Conservation (phyloP, 2,888 invertebrate species). For the Ceramica pisi region DNA sequence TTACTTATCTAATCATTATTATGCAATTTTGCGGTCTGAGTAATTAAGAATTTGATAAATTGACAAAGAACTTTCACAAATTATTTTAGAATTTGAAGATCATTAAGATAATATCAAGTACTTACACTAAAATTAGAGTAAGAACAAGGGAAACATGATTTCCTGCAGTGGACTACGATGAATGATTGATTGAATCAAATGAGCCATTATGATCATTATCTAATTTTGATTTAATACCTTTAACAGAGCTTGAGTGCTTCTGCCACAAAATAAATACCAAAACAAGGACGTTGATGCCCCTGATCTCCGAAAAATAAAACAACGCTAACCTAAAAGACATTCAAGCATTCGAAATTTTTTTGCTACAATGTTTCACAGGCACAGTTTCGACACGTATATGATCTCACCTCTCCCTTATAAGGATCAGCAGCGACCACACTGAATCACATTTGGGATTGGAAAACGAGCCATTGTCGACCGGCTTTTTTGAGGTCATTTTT, state of each 20-base stretch:
- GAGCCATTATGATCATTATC: not conserved
- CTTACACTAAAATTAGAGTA: not conserved
- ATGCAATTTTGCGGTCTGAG: slow-evolving; percentile 8
- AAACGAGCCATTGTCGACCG: slow-evolving; percentile 70
- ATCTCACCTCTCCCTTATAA: slow-evolving; percentile 66
- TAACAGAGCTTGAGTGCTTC: too few relatives aligned
- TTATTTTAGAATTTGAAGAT: not conserved
- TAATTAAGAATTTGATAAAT: not conserved
- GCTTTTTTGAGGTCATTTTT: slow-evolving; percentile 68
- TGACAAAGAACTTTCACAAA: not conserved
- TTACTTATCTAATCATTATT: not conserved
- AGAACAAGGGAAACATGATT: not conserved
- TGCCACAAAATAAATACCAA: not conserved
- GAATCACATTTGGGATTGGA: slow-evolving; percentile 65
- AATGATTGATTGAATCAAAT: not conserved
- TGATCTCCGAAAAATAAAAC: slow-evolving; percentile 7
- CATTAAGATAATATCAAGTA: not conserved
- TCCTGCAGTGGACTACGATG: not conserved
- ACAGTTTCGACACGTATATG: slow-evolving; percentile 56
- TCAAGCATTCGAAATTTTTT: slow-evolving; percentile 19
- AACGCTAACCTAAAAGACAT: not conserved
- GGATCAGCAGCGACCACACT: slow-evolving; percentile 56
- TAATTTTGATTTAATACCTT: too few relatives aligned
- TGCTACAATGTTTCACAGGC: slow-evolving; percentile 27
- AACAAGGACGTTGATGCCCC: not conserved